These are phyloP conservation scores for Anhinga anhinga DNA, from an alignment of 2,113 vertebrate species.

Conservation along the genomic window DNA sequence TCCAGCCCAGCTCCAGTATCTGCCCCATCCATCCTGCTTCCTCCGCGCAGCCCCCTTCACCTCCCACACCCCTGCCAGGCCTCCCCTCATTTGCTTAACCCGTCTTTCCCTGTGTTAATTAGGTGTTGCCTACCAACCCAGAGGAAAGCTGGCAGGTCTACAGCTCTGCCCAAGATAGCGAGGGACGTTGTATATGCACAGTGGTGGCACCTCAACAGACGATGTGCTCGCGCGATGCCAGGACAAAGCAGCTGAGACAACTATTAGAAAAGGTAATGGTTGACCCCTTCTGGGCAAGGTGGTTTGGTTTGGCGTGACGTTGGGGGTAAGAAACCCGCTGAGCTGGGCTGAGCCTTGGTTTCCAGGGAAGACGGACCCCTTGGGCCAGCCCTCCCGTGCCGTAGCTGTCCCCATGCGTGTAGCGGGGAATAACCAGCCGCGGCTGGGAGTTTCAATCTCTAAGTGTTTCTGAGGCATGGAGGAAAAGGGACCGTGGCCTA, in stretches of 20 bases:
- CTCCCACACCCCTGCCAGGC: neutral
- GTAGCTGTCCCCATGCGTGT: rapidly evolving
- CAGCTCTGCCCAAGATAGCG: constrained; percentile 98
- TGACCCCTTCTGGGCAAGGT: neutral
- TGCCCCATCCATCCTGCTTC: neutral
- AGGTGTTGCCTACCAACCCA: constrained; percentile 95
- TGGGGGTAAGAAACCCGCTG: rapidly evolving
- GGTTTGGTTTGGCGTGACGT: neutral
- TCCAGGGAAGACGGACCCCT: neutral
- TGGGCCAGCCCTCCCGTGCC: neutral
- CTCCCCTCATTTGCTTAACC: neutral
- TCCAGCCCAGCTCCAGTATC: neutral
- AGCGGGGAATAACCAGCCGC: neutral
- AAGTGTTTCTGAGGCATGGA: neutral
- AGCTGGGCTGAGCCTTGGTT: neutral
- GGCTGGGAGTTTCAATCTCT: neutral
- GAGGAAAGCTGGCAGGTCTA: constrained; percentile 99
- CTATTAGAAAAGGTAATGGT: constrained; percentile 94
- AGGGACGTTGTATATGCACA: constrained; percentile 97
- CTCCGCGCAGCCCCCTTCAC: neutral
- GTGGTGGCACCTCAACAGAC: constrained; percentile 98
- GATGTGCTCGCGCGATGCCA: constrained; percentile 95
- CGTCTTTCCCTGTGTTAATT: neutral
- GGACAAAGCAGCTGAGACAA: constrained; percentile 97
- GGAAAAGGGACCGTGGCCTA: neutral